These are phyloP conservation scores for Tringa solitaria DNA, from an alignment of 2,113 vertebrate genomes.

Conservation along the genomic window DNA sequence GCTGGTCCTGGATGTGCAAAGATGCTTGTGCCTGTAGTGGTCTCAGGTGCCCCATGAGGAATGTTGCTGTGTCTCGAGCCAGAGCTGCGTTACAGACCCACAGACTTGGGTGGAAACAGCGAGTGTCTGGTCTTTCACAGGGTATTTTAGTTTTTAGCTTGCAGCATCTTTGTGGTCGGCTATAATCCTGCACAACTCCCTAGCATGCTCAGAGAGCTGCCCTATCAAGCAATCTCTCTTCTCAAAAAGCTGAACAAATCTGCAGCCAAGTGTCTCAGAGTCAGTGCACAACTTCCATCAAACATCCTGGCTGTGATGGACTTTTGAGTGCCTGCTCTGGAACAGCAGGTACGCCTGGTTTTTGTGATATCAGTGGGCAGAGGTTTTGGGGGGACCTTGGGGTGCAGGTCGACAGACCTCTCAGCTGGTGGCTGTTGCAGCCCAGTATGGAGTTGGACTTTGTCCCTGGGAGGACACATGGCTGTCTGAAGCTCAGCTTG, in stretches of 20 bases:
- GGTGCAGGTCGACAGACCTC: neutral
- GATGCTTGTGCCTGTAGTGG: neutral
- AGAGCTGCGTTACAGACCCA: neutral
- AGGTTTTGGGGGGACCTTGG: neutral
- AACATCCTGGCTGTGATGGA: neutral
- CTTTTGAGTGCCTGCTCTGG: neutral
- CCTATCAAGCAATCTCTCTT: neutral
- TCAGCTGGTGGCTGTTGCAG: neutral
- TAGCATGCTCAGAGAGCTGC: neutral
- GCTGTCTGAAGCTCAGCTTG: neutral
- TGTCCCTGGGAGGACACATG: neutral
- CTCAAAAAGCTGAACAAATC: neutral
- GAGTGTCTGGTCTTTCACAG: neutral
- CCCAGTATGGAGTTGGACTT: neutral
- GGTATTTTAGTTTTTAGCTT: neutral
- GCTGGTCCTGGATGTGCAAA: neutral
- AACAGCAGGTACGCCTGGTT: neutral
- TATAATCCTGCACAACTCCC: neutral
- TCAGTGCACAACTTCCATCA: neutral
- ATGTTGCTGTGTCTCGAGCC: neutral
- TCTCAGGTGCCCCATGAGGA: neutral
- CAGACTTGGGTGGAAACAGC: neutral
- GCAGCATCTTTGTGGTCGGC: neutral
- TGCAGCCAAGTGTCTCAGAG: neutral
- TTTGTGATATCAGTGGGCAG: accelerated